phyloP scores from a whole-genome alignment of 2,113 vertebrate genomes.

The Aptenodytes forsteri region DNA sequence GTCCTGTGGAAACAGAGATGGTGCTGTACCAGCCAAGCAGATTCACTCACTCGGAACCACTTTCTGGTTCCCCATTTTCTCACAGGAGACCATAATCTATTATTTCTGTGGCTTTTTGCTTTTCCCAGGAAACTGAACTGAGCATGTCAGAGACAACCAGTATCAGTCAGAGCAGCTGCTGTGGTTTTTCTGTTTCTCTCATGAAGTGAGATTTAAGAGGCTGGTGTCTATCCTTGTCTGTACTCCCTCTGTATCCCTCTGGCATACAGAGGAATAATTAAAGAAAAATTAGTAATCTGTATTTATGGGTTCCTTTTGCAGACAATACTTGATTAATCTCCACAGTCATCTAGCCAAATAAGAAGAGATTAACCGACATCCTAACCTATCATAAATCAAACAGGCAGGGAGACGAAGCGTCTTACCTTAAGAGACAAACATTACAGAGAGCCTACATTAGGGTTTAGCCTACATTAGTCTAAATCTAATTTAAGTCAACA shows the following conservation, averaged over 20 bases:
- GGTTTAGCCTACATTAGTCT: neutral
- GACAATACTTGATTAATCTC: constrained; percentile 4
- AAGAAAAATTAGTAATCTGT: neutral
- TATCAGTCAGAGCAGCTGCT: neutral
- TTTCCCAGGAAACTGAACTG: neutral
- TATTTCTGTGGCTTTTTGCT: neutral
- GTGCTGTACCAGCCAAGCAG: neutral
- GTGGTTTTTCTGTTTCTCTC: neutral
- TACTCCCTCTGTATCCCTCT: neutral
- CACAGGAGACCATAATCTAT: neutral
- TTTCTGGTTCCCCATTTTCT: neutral
- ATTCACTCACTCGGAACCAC: neutral
- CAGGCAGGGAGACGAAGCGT: neutral
- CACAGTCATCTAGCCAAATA: neutral
- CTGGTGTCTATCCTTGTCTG: neutral
- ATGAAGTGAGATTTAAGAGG: neutral
- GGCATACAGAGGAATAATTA: neutral
- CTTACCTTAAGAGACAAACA: neutral
- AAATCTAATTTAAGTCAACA: neutral
- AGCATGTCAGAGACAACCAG: neutral
- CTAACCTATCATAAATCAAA: constrained; percentile 8
- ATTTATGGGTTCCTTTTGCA: neutral
- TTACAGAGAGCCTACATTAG: neutral
- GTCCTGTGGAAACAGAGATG: constrained; percentile 41
- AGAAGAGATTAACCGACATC: neutral